Evolutionary conservation across 2,113 vertebrate species (phyloP), one percentile per base, ranked within the genome.

Genomic region (Leptosomus discolor): DNA sequence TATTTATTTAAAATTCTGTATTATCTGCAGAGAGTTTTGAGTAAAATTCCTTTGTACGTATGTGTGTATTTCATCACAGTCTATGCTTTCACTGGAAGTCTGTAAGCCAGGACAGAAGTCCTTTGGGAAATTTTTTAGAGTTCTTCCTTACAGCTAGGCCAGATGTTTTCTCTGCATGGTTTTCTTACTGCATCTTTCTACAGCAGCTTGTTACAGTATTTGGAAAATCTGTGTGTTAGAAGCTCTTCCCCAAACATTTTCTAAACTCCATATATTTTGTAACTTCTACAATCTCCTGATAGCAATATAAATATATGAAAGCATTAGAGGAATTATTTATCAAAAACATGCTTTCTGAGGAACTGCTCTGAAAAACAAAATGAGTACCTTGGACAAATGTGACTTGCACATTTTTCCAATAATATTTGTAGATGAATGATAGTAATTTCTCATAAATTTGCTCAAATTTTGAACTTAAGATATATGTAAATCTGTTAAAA

Each of bases 1-100:
- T 50, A 18, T 53, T 77, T 69, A 69, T 81, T 81, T 70, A 29
- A 45, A 48, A 37, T 41, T 39, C 6, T 34, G 8, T 32, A 12
- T 65, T 88, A 94, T 77, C 74, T 91, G 45, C 57, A 94, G 75
- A 88, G 73, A 91, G 3, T 71, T 97, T 92, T 94, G 32, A 92
- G 61, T n/a, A 88, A 78, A 94, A 60, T 37, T n/a, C 29, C 15
- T 85, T 9, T 51, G 34, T 30, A 15, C 43, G 65, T 34, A 15
- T 50, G 7, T 21, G 13, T 79, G 32, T 23, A 39, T 54, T 80
- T 82, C 17, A n/a, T 85, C 37, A 57, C 8, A 73, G 36, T 67
- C 5, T 5, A 8, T 58, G 46, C 12, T 95, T 80, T 75, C 78
- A 88, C 34, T 91, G 30, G 34, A 68, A 69, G 26, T 58, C 36